phyloP scores from a whole-genome alignment of 2,888 invertebrate species.

The Celastrina argiolus region DNA sequence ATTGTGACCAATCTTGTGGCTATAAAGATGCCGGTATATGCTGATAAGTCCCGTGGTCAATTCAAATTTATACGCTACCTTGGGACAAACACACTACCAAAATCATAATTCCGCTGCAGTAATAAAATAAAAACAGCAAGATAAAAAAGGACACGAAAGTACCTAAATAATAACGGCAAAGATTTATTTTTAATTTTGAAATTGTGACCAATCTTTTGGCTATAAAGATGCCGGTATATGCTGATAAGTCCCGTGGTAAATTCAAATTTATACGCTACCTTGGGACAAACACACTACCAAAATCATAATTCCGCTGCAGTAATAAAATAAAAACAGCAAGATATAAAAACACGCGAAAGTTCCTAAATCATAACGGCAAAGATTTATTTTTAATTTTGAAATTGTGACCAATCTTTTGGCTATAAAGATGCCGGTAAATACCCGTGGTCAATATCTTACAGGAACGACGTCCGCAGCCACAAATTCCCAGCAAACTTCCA shows the following conservation, averaged over 20 bases:
- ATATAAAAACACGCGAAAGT: not conserved
- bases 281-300: too few species aligned
- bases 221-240: not conserved
- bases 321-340: too few species aligned
- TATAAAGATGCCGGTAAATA: not conserved
- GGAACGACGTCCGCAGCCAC: not conserved
- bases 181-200: constrained; percentile 3
- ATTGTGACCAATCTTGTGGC: too few species aligned
- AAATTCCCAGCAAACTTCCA: constrained; percentile 10
- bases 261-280: too few species aligned
- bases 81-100: too few species aligned
- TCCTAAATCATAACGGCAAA: not conserved
- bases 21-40: too few species aligned
- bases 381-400: constrained; percentile 5
- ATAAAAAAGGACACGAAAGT: not conserved
- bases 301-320: too few species aligned
- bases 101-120: too few species aligned
- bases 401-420: constrained; percentile 2
- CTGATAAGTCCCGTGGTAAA: too few species aligned
- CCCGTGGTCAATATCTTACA: constrained; percentile 12
- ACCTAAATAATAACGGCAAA: not conserved
- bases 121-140: too few species aligned
- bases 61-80: too few species aligned
- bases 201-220: constrained; percentile 2
- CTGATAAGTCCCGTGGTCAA: too few species aligned